Evolutionary conservation across 1,140 invertebrate genomes (phyloP), one percentile per base, ranked within the genome.

Genomic region (Lineus longissimus): DNA sequence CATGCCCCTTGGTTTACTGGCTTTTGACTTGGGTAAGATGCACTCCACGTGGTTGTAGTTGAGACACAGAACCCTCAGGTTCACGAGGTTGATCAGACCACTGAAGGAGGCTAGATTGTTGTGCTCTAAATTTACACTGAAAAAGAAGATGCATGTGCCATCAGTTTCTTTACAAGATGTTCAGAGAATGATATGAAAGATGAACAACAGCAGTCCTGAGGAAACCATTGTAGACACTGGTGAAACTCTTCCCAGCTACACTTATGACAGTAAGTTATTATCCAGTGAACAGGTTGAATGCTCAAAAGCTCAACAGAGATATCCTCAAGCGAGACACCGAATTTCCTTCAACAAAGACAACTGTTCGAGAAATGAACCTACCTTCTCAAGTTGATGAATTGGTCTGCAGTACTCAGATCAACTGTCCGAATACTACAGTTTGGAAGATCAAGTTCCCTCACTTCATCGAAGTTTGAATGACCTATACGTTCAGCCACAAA

Each of bases 11-110:
- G 36, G 61, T 55, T 69, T 69, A 45, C 54, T 41, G 40, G 47
- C 62, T 55, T 77, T 76, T 23, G 62, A 27, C 59, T 71, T 70
- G 25, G 77, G 74, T 55, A 81, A 61, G 27, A 82, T 73, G 60
- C 77, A 73, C 63, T 82, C 79, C 17, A 82, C 76, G 64, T 76
- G 76, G 67, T 81, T 81, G 66, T 81, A 70, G 63, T 82, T 82
- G 57, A 82, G 65, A 67, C 81, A 81, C 33, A 82, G 70, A 41
- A 82, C 78, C 71, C 77, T 72, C 51, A 82, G 69, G 67, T 80
- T 81, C 23, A 71, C 69, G 15, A 82, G 65, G 63, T 77, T 61
- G n/a, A 79, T 72, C 11, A 82, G 65, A 27, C 81, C 80, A 67
- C 75, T 76, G 60, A 82, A 80, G 4, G 76, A 79, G 1, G 74